Base-by-base conservation (phyloP, 1,140 invertebrate genomes). In the Heliconius congener region DNA sequence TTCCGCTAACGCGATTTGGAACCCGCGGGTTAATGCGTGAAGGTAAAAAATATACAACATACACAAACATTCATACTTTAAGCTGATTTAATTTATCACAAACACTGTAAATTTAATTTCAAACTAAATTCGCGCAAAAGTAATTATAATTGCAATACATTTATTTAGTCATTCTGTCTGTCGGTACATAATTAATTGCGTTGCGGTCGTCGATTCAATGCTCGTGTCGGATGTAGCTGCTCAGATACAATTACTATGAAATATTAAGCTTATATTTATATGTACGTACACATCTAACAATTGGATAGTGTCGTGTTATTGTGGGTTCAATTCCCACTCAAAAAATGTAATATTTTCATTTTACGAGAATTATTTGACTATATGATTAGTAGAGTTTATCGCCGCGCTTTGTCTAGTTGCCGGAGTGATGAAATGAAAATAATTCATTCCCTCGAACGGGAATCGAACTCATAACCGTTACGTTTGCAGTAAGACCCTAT, bases 121-220 rank as follows among this genome's bases (percentile, higher is more conserved):
- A 30, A 16, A 66, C 60, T n/a, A 66, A 27, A 66, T 66, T 13
- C 11, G 23, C 23, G 60, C 60, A 66, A 66, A 66, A 66, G 60
- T 82, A 82, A 82, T 82, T 82, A 77, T 82, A 82, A 80, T 82
- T 77, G 78, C 74, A 77, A 76, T 82, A 82, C 75, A 82, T 82
- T 80, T 80, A 82, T 77, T 75, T 79, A 77, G 79, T 77, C 75
- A 76, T 72, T 81, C 79, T 77, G 76, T 81, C 79, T 77, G 55
- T 81, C 55, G 55, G 75, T 81, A 74, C 70, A 72, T 80, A 81
- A 81, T 81, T 81, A 81, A 81, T 81, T 71, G 72, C 71, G n/a
- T 57, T 81, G 79, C 76, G 79, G 79, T 77, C 76, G 74, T 71
- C 52, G 71, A 42, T 80, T 80, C 79, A 75, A 77, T 66, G 73